Evolutionary conservation across 1,140 invertebrate species (phyloP).

Genomic region (Linepithema humile): DNA sequence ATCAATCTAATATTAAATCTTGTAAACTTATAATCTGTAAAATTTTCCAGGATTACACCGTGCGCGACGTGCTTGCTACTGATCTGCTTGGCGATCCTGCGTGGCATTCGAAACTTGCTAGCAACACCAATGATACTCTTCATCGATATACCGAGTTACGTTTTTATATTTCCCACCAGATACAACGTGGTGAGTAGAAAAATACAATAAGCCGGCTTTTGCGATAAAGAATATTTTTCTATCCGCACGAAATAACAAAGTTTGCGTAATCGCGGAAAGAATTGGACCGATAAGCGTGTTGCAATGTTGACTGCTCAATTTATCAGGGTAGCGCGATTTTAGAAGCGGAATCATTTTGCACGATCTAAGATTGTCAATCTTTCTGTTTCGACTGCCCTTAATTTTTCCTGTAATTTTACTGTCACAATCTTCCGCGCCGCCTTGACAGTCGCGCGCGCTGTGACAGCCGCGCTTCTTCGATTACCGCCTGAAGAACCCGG

Average conservation of each 20-base stretch:
- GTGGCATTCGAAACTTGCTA: constrained; percentile 85
- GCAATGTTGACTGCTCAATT: not conserved
- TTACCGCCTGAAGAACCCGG: not conserved
- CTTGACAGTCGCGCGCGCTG: not conserved
- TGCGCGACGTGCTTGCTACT: constrained; percentile 42
- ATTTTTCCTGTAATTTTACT: not conserved
- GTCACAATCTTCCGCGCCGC: not conserved
- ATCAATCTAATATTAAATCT: not conserved
- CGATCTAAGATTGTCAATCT: not conserved
- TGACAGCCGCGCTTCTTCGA: constrained; percentile 4
- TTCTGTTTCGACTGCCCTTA: not conserved
- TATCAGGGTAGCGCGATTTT: too few species aligned
- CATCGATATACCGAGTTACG: constrained; percentile 85
- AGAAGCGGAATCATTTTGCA: not conserved
- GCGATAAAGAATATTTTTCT: not conserved
- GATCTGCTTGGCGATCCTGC: constrained; percentile 74
- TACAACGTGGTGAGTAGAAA: constrained; percentile 78
- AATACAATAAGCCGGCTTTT: not conserved
- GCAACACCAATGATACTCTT: constrained; percentile 86
- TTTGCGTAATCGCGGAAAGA: not conserved
- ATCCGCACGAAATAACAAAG: not conserved
- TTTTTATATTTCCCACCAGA: constrained; percentile 87
- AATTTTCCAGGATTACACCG: constrained; percentile 57
- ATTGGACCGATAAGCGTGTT: not conserved
- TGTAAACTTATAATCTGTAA: too few species aligned